Percentiles rank a stretch among this genome's conserved stretches.
Conservation (phyloP, 2,113 vertebrate genomes). For the Dicaeum eximium region DNA sequence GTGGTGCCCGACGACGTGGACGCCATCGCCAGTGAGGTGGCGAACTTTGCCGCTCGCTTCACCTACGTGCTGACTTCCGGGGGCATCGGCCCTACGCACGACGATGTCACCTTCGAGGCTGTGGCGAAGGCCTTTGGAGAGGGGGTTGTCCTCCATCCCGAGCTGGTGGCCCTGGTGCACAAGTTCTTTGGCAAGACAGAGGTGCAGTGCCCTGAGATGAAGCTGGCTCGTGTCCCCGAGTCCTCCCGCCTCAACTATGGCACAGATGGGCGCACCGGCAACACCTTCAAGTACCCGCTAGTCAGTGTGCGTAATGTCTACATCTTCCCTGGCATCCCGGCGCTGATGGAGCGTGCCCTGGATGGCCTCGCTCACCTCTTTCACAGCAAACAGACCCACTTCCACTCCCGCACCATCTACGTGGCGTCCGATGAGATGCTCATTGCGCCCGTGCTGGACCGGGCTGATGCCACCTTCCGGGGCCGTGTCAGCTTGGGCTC, state of each 20-base stretch:
- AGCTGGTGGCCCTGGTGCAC: constrained; percentile 76
- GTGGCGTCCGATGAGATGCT: constrained; percentile 80
- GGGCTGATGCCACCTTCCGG: constrained; percentile 74
- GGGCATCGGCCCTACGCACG: constrained; percentile 94
- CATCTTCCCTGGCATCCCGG: constrained; percentile 90
- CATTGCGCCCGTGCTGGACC: constrained; percentile 73
- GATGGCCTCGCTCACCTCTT: constrained; percentile 84
- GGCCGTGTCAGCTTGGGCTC: constrained; percentile 82
- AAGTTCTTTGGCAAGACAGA: constrained; percentile 73
- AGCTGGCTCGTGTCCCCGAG: constrained; percentile 82
- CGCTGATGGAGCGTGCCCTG: constrained; percentile 82
- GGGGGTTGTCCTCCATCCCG: constrained; percentile 76
- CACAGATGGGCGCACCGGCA: constrained; percentile 73
- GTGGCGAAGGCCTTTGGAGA: constrained; percentile 89
- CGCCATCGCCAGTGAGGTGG: constrained; percentile 83
- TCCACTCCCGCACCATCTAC: constrained; percentile 81
- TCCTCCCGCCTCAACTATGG: constrained; percentile 89
- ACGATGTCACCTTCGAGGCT: constrained; percentile 91
- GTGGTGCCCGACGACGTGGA: constrained; percentile 86
- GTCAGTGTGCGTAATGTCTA: constrained; percentile 93
- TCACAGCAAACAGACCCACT: constrained; percentile 72
- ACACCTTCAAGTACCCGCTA: constrained; percentile 79
- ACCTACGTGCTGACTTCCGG: constrained; percentile 89
- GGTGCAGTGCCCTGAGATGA: constrained; percentile 75
- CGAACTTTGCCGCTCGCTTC: constrained; percentile 76